Evolutionary conservation across 2,797 vertebrate genomes (phyloP), one percentile per base, ranked within the genome.

Genomic region (Hemitrygon akajei): DNA sequence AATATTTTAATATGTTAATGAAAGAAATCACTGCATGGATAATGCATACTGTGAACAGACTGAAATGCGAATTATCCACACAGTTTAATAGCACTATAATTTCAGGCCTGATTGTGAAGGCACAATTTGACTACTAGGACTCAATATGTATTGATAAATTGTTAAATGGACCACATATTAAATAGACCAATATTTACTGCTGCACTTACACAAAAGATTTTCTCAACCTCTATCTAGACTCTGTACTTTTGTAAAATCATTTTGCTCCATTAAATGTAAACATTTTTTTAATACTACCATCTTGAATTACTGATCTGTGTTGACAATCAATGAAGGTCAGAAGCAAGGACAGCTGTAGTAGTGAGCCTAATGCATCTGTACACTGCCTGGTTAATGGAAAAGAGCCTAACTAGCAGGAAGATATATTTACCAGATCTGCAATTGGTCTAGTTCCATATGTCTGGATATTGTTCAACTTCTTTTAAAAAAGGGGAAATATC

Each of bases 1-100:
- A 9, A n/a, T 73, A 92, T 91, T 91, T 91, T 47, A 91, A 73
- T 75, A 92, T 92, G 91, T 92, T 40, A 92, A 75, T 56, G 34
- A 73, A 40, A 14, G 69, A 20, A 71, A 71, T 71, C 5, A 71
- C 16, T 63, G 60, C 60, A 66, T 75, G 69, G 34, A 40, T 92
- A 56, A 75, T 56, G 47, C 0, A 47, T 47, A 47, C 47, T 47
- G 69, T 47, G 4, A 40, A 69, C 12, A 22, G 37, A 92, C 89
- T 92, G 34, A 91, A 56, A 87, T 92, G 66, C 14, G 34, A 73
- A 92, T 92, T 92, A 40, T 40, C 25, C 89, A 75, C 37, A 27
- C 89, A 73, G 37, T 27, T 63, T 27, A 73, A 73, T 25, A 47
- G 10, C 34, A 56, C 66, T 73, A 47, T 91, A 91, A 47, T 73